Percentiles rank a stretch among this genome's conserved stretches.
phyloP scores from a whole-genome alignment of 2,888 invertebrate species.

The Drosophila antonietae region DNA sequence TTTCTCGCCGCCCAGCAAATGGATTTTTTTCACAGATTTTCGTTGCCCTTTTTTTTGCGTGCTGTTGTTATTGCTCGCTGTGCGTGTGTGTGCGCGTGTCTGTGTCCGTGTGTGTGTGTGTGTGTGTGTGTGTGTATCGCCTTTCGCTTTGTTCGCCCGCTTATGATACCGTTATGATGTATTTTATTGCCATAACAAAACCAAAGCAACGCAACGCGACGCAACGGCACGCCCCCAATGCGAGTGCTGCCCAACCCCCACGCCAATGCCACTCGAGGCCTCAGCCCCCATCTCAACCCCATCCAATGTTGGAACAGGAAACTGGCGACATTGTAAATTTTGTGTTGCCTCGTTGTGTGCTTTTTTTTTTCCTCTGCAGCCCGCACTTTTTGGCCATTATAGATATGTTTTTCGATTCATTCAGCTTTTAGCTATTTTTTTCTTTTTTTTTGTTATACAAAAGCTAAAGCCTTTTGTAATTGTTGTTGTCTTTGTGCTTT shows the following conservation, averaged over 20 bases:
- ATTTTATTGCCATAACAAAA: constrained; percentile 79
- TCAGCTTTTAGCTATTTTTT: constrained; percentile 28
- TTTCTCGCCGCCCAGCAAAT: constrained; percentile 68
- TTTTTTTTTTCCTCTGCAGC: constrained; percentile 13
- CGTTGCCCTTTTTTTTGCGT: constrained; percentile 64
- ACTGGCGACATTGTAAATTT: constrained; percentile 81
- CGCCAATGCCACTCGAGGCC: background rate
- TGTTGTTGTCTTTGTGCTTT: constrained; percentile 77
- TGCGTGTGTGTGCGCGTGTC: constrained; percentile 43
- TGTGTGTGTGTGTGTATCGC: constrained; percentile 64
- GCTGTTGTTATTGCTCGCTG: constrained; percentile 28
- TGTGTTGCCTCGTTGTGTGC: constrained; percentile 40
- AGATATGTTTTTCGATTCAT: constrained; percentile 61
- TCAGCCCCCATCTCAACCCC: background rate
- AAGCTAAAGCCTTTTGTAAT: constrained; percentile 71
- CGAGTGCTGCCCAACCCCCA: constrained; percentile 7
- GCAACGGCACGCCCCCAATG: constrained; percentile 54
- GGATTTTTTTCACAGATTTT: constrained; percentile 80
- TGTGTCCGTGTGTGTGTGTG: background rate
- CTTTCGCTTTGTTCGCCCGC: constrained; percentile 79
- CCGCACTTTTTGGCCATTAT: constrained; percentile 44
- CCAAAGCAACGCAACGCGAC: constrained; percentile 53
- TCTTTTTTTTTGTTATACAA: constrained; percentile 19
- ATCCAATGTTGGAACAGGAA: constrained; percentile 54
- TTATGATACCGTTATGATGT: constrained; percentile 82